phyloP scores from a whole-genome alignment of 2,888 invertebrate species.

The Herminia tarsipennalis region DNA sequence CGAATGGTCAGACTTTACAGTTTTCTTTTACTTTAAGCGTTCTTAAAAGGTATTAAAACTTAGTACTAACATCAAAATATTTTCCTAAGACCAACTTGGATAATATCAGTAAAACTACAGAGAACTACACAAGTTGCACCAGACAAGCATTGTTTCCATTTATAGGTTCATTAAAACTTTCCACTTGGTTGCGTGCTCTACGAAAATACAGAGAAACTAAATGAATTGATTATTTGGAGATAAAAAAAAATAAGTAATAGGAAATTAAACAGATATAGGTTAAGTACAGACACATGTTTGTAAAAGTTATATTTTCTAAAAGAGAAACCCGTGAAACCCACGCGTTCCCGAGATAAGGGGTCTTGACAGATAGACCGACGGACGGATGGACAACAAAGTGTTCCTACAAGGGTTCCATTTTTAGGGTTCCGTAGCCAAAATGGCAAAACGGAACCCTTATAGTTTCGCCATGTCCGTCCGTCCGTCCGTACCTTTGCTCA shows the following conservation, averaged over 20 bases:
- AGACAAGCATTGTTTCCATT: constrained; percentile 20
- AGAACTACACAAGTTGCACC: neutral
- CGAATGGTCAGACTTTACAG: no score
- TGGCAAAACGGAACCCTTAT: no score
- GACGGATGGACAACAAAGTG: no score
- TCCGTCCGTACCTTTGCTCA: no score
- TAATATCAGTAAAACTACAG: constrained; percentile 4
- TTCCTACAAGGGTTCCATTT: no score
- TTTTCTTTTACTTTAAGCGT: neutral
- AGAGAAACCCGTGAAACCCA: no score
- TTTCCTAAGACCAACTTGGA: neutral
- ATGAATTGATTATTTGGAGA: constrained; percentile 1
- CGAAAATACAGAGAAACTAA: constrained; percentile 22
- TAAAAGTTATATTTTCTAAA: neutral
- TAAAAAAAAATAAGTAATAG: no score
- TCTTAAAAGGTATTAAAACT: neutral
- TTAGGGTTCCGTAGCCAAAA: no score
- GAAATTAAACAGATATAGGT: no score
- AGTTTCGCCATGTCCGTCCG: no score
- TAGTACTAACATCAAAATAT: neutral
- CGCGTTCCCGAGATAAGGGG: no score
- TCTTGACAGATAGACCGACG: no score
- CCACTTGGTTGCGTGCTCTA: constrained; percentile 12
- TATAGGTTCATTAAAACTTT: constrained; percentile 41
- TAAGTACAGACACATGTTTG: neutral